Evolutionary conservation across 2,888 invertebrate species (phyloP).

Genomic region (Barypeithes pellucidus): DNA sequence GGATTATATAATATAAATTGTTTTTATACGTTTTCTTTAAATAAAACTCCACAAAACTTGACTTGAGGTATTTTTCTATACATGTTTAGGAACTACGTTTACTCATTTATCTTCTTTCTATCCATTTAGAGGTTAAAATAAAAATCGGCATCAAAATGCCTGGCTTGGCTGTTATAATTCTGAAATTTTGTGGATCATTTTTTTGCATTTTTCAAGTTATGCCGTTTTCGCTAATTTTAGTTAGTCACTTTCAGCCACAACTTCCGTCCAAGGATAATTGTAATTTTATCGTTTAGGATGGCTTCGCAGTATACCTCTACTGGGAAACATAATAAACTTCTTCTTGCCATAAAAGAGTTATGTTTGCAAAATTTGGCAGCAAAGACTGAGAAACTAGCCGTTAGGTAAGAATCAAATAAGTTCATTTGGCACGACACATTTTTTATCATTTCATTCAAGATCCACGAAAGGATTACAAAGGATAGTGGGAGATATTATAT

Average conservation of each 20-base stretch:
- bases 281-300: constrained; percentile 55
- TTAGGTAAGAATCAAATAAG: constrained; percentile 39
- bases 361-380: constrained; percentile 43
- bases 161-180: not conserved
- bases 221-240: constrained; percentile 11
- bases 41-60: constrained; percentile 50
- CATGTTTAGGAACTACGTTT: constrained; percentile 19
- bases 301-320: constrained; percentile 53
- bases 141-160: constrained; percentile 1
- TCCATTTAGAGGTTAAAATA: constrained; percentile 4
- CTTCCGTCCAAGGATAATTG: constrained; percentile 51
- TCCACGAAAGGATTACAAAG: not conserved
- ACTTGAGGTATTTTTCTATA: constrained; percentile 45
- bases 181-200: constrained; percentile 20
- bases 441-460: constrained; percentile 24
- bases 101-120: constrained; percentile 32
- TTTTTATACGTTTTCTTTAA: constrained; percentile 56
- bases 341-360: constrained; percentile 52
- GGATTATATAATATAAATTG: constrained; percentile 41
- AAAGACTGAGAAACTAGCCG: constrained; percentile 49
- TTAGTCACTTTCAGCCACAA: constrained; percentile 29
- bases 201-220: constrained; percentile 20
- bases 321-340: constrained; percentile 52
- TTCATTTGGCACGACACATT: not conserved
- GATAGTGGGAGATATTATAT: constrained; percentile 10